phyloP scores from a whole-genome alignment of 2,888 invertebrate species.

The Macaria liturata region DNA sequence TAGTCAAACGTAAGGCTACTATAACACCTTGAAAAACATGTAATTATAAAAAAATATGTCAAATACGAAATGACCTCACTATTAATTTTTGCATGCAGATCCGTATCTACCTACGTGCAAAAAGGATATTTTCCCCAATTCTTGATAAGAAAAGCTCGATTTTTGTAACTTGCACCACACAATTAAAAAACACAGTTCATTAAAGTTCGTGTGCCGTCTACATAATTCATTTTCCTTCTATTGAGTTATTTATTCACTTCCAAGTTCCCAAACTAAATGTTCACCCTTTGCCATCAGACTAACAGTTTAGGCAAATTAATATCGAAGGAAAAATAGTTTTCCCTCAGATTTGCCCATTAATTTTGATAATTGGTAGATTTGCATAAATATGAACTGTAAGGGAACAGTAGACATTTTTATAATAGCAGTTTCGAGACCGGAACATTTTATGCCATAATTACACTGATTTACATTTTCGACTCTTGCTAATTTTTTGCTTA shows the following conservation, averaged over 20 bases:
- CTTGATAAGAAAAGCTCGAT: neutral
- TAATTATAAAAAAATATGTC: too few species aligned
- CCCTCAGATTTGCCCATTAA: slow-evolving; percentile 16
- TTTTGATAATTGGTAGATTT: slow-evolving; percentile 22
- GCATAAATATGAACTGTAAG: slow-evolving; percentile 19
- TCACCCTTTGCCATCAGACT: slow-evolving; percentile 39
- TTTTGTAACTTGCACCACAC: slow-evolving; percentile 36
- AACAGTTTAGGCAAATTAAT: slow-evolving; percentile 19
- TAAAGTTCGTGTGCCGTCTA: slow-evolving; percentile 55
- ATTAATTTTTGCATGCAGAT: too few species aligned
- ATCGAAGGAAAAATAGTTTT: slow-evolving; percentile 24
- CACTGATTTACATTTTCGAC: slow-evolving; percentile 4
- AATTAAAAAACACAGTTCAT: slow-evolving; percentile 30
- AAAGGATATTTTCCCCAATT: too few species aligned
- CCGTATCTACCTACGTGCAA: too few species aligned
- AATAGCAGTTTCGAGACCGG: slow-evolving; percentile 8
- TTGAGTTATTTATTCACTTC: slow-evolving; percentile 74
- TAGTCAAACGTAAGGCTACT: too few species aligned
- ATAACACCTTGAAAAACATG: too few species aligned
- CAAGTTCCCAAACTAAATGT: slow-evolving; percentile 58
- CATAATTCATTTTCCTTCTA: slow-evolving; percentile 59
- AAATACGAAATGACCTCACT: too few species aligned
- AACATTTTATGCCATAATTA: slow-evolving; percentile 12
- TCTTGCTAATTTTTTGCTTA: slow-evolving; percentile 2
- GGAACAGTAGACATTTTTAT: slow-evolving; percentile 6